Conservation (phyloP, 2,888 invertebrate genomes). For the Crossocerus cetratus region DNA sequence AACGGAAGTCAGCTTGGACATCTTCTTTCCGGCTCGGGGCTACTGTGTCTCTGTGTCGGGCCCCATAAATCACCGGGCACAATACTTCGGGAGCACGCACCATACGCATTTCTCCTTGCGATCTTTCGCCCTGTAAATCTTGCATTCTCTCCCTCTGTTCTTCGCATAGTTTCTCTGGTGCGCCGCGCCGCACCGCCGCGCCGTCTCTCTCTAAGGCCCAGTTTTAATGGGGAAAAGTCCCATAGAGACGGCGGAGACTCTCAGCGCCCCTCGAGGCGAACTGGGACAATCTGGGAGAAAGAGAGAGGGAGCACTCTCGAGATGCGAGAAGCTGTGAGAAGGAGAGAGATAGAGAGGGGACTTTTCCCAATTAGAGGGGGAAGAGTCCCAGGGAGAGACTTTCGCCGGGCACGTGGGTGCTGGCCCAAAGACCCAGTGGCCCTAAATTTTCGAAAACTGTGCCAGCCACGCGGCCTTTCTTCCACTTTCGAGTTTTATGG, state of each 20-base stretch:
- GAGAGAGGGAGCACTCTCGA: too few relatives aligned
- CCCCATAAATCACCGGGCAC: slow-evolving; percentile 30
- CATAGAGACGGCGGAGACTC: background rate
- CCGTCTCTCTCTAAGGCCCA: too few relatives aligned
- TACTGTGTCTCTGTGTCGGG: background rate
- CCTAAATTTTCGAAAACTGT: slow-evolving; percentile 58
- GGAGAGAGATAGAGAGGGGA: too few relatives aligned
- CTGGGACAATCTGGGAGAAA: too few relatives aligned
- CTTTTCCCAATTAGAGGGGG: background rate
- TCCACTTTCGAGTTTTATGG: slow-evolving; percentile 54
- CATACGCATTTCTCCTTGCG: background rate
- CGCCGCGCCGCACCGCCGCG: too few relatives aligned
- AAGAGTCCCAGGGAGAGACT: background rate
- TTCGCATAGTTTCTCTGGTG: background rate
- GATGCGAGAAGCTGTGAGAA: too few relatives aligned
- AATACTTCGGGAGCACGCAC: background rate
- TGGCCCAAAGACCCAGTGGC: slow-evolving; percentile 57
- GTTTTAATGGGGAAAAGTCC: too few relatives aligned
- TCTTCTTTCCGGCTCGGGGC: slow-evolving; percentile 7
- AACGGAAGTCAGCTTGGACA: slow-evolving; percentile 44
- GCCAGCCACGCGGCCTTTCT: slow-evolving; percentile 38
- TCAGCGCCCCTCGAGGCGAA: too few relatives aligned
- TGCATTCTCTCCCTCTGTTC: background rate
- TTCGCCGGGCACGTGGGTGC: background rate
- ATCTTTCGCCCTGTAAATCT: slow-evolving; percentile 32